Evolutionary conservation across 1,140 invertebrate genomes (phyloP).

Genomic region (Chironomus striatipennis): DNA sequence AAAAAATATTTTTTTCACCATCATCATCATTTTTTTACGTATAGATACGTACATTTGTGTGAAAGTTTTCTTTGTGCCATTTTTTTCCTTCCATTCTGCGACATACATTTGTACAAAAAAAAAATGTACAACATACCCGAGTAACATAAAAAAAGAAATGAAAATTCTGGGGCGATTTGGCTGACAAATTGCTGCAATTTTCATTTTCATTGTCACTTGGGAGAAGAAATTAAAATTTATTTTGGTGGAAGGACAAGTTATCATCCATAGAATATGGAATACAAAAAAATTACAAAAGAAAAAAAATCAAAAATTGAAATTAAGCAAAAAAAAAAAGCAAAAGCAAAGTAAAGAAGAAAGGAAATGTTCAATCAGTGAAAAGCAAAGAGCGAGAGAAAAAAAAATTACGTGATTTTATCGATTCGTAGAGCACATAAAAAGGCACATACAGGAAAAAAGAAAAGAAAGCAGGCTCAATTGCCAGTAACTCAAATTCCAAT

Average conservation of each 20-base stretch:
- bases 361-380: constrained; percentile 16
- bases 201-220: neutral
- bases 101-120: neutral
- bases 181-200: neutral
- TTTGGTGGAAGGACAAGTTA: neutral
- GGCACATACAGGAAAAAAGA: neutral
- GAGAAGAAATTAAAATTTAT: neutral
- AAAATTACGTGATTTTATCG: constrained; percentile 24
- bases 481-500: neutral
- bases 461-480: neutral
- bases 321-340: constrained; percentile 4
- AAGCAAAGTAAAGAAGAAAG: neutral
- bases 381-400: constrained; percentile 20
- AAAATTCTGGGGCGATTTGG: no score
- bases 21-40: no score
- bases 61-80: neutral
- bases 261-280: neutral
- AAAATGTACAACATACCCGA: neutral
- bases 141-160: no score
- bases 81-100: neutral
- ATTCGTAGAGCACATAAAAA: neutral
- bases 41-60: neutral
- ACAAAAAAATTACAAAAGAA: neutral
- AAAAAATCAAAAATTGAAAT: constrained; percentile 6
- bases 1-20: no score